Percentiles rank a stretch among this genome's conserved stretches.
phyloP scores from a whole-genome alignment of 2,888 invertebrate genomes.

The Spilarctia lutea region DNA sequence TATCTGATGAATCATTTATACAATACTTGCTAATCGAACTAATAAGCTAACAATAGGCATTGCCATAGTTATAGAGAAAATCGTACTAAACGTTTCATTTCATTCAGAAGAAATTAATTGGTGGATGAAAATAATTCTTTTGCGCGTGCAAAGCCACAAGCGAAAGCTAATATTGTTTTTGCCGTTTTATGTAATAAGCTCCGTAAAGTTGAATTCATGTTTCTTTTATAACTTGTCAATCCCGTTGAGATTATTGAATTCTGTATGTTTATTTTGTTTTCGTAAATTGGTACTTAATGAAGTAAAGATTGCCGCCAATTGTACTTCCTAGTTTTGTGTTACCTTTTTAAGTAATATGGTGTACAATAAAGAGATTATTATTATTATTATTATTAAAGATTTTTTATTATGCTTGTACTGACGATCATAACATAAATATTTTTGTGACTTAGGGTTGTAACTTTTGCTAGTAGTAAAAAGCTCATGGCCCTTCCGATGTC shows the following conservation, averaged over 20 bases:
- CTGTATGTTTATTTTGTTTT: neutral
- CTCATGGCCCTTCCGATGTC: neutral
- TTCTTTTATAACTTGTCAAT: neutral
- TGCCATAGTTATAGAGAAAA: neutral
- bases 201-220: neutral
- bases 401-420: neutral
- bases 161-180: neutral
- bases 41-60: too few relatives aligned
- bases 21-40: too few relatives aligned
- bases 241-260: neutral
- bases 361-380: too few relatives aligned
- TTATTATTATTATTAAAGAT: too few relatives aligned
- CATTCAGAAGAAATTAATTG: neutral
- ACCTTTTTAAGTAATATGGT: too few relatives aligned
- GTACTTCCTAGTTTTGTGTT: too few relatives aligned
- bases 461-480: neutral
- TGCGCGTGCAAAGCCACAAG: neutral
- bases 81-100: neutral
- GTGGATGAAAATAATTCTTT: neutral
- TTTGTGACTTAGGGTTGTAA: neutral
- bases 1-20: too few relatives aligned
- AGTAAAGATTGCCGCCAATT: too few relatives aligned
- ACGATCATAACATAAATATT: neutral
- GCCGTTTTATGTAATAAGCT: neutral
- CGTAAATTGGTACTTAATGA: neutral